phyloP scores from a whole-genome alignment of 2,113 vertebrate genomes.

The Coryphaenoides rupestris region DNA sequence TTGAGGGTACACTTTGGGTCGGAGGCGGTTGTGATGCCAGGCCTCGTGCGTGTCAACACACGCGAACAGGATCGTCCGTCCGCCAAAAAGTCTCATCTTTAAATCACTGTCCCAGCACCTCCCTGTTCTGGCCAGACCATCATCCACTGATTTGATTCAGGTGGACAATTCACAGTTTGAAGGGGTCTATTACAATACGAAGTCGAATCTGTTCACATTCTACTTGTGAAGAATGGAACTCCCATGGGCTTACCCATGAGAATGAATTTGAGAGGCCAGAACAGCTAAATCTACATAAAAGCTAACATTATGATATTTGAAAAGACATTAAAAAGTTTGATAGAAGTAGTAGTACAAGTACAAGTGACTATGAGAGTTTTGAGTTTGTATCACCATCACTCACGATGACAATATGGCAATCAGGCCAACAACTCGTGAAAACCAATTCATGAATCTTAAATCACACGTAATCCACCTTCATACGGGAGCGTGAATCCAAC shows the following conservation, averaged over 20 bases:
- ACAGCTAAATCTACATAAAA: constrained; percentile 20
- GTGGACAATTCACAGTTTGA: neutral
- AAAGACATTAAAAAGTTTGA: constrained; percentile 21
- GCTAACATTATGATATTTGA: constrained; percentile 16
- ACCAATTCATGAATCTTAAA: constrained; percentile 50
- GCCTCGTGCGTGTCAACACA: too few relatives aligned
- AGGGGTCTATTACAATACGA: too few relatives aligned
- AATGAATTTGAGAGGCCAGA: constrained; percentile 48
- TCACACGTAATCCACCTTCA: constrained; percentile 23
- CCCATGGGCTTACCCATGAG: neutral
- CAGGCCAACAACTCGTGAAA: constrained; percentile 58
- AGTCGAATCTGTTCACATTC: neutral
- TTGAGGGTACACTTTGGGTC: too few relatives aligned
- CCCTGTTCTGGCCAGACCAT: constrained; percentile 60
- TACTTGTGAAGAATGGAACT: neutral
- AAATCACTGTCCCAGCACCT: constrained; percentile 47
- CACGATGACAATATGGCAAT: constrained; percentile 39
- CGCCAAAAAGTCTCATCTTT: constrained; percentile 38
- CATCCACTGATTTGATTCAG: constrained; percentile 25
- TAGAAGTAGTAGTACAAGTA: constrained; percentile 24
- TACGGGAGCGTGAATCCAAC: neutral
- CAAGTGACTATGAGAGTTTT: constrained; percentile 19
- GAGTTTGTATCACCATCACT: constrained; percentile 41
- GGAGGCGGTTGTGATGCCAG: too few relatives aligned
- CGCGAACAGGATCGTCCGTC: neutral